Base-by-base conservation (phyloP, 2,113 vertebrate species). In the Aspidoscelis tigris region DNA sequence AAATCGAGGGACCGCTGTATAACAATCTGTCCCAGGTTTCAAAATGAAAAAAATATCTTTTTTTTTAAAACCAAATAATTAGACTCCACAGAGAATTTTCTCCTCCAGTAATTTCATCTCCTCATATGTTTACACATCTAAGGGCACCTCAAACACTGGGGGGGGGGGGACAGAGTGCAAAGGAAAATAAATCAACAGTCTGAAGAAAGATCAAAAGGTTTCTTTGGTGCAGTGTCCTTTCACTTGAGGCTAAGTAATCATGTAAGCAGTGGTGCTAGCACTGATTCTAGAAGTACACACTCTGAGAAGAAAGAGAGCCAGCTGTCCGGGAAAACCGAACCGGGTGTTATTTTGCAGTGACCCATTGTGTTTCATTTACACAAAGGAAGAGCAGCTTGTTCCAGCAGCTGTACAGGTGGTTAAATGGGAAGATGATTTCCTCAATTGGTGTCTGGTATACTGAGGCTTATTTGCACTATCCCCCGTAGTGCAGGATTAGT, bases 181-280 rank as follows among this genome's bases (percentile, higher is more conserved):
- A 76, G 81, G 53, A 61, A 33, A 83, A 83, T 76, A 33, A 83
- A 83, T 76, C n/a, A 65, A 76, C 61, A 47, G 16, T 22, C n/a
- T 24, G 10, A 7, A 76, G 44, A 24, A 47, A 68, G 72, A 53
- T 68, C 10, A 68, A 76, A 33, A 76, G 47, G 47, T 24, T 24
- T 33, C 14, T 61, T 14, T 53, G 26, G 20, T 33, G 16, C 43
- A 24, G 43, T 5, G 5, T 43, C 50, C 20, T 76, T 83, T 76
- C 70, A 41, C 68, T 68, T 66, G 73, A 68, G n/a, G 5, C 41
- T 76, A 68, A 69, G 33, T 8, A n/a, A 41, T 76, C 64, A 39
- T 39, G 44, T 50, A 41, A 33, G 50, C 43, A 33, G 33, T 64
- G 14, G 47, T 20, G 33, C 33, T 33, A 9, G 47, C 20, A 41